Conservation (phyloP, 1,140 invertebrate genomes). For the Diplogasteroides magnus region DNA sequence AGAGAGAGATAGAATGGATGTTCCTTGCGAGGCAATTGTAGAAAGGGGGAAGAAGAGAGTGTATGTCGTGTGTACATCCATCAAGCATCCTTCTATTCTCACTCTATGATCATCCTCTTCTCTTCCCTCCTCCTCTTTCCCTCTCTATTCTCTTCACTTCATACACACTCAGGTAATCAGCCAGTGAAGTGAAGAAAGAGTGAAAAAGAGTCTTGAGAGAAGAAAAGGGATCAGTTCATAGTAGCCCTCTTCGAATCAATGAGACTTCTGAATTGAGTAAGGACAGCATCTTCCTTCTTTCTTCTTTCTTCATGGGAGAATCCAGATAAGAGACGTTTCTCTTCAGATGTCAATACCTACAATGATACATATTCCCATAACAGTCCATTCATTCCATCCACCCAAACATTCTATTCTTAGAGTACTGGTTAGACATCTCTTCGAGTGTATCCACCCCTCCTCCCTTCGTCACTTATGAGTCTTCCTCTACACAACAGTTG, state of each 20-base stretch:
- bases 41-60: not conserved
- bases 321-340: constrained; percentile 91
- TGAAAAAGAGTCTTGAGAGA: not conserved
- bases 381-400: too few species aligned
- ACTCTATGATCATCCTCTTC: too few species aligned
- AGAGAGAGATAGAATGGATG: not conserved
- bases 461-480: too few species aligned
- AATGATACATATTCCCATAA: constrained; percentile 8
- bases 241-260: constrained; percentile 47
- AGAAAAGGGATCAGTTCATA: constrained; percentile 1
- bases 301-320: constrained; percentile 95
- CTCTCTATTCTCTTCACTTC: too few species aligned
- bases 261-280: constrained; percentile 72
- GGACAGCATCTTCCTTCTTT: constrained; percentile 89
- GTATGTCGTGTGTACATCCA: too few species aligned
- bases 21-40: not conserved
- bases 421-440: too few species aligned
- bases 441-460: too few species aligned
- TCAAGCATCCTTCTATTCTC: too few species aligned
- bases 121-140: too few species aligned
- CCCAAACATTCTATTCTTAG: too few species aligned
- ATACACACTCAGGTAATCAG: too few species aligned
- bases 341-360: constrained; percentile 97
- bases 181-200: not conserved
- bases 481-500: too few species aligned